Percentiles rank a stretch among this genome's conserved stretches.
Conservation (phyloP, 1,140 invertebrate species). For the Leguminivora glycinivorella region DNA sequence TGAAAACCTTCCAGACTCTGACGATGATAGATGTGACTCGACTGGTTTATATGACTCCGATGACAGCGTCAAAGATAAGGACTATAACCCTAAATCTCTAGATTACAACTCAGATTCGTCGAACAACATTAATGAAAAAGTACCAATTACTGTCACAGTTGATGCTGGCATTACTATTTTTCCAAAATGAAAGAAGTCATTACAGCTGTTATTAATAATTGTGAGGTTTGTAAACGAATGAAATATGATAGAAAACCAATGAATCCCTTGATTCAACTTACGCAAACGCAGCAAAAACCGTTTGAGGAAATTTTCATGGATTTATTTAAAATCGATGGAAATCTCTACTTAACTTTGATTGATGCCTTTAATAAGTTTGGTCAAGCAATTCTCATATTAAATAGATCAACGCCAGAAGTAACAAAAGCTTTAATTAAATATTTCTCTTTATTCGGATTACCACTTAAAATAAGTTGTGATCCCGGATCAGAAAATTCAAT, state of each 20-base stretch:
- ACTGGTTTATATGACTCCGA: too few species aligned
- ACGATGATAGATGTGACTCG: too few species aligned
- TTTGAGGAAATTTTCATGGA: slow-evolving; percentile 12
- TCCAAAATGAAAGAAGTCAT: too few species aligned
- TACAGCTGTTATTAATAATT: not conserved
- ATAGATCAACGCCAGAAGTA: slow-evolving; percentile 15
- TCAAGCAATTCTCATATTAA: not conserved
- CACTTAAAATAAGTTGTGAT: slow-evolving; percentile 35
- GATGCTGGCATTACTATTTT: too few species aligned
- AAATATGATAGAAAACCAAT: slow-evolving; percentile 29
- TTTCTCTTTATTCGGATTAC: slow-evolving; percentile 1
- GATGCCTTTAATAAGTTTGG: slow-evolving; percentile 11
- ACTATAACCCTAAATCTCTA: too few species aligned
- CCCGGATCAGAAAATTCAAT: slow-evolving; percentile 49
- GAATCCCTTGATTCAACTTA: not conserved
- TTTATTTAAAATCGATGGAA: slow-evolving; percentile 5
- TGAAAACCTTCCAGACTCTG: too few species aligned
- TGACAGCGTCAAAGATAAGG: too few species aligned
- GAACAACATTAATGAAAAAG: too few species aligned
- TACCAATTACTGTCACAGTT: too few species aligned
- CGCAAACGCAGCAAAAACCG: not conserved
- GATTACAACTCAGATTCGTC: too few species aligned
- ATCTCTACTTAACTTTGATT: not conserved
- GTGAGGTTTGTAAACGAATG: slow-evolving; percentile 11
- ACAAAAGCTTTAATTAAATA: slow-evolving; percentile 14